phyloP scores from a whole-genome alignment of 2,797 vertebrate species.

The Sebastiscus tertius region DNA sequence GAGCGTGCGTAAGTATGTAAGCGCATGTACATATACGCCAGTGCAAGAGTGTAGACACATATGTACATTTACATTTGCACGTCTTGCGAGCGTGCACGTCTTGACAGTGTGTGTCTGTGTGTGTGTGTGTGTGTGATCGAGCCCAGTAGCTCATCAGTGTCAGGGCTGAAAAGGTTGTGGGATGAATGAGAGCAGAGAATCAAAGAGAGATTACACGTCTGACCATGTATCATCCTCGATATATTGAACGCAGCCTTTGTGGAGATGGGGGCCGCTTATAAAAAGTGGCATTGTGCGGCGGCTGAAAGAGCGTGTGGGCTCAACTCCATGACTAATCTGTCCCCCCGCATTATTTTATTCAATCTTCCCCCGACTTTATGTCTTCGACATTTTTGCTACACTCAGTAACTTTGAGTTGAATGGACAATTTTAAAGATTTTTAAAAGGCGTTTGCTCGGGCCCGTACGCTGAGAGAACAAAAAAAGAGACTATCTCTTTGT shows the following conservation, averaged over 20 bases:
- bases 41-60: conserved; percentile 44
- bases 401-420: conserved; percentile 99
- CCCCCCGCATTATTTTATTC: conserved; percentile 99
- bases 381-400: conserved; percentile 99
- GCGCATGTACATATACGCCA: conserved; percentile 18
- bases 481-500: conserved; percentile 95
- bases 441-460: conserved; percentile 96
- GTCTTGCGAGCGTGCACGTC: conserved; percentile 16
- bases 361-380: conserved; percentile 99
- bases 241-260: conserved; percentile 99
- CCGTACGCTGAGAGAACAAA: conserved; percentile 87
- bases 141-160: conserved; percentile 97
- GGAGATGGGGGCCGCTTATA: conserved; percentile 96
- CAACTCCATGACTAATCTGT: conserved; percentile 99
- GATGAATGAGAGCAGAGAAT: conserved; percentile 98
- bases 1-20: conserved; percentile 7
- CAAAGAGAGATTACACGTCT: conserved; percentile 99
- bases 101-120: conserved; percentile 22
- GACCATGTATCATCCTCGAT: conserved; percentile 99
- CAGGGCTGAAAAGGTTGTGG: conserved; percentile 96
- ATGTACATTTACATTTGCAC: conserved; percentile 23
- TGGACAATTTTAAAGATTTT: conserved; percentile 99
- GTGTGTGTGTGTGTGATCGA: conserved; percentile 63
- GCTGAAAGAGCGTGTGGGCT: conserved; percentile 98
- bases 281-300: conserved; percentile 97